A percentile compares a stretch with the other conserved stretches of the same genome.
These are phyloP conservation scores for Spatulosminthurus flaviceps DNA, from an alignment of 2,888 invertebrate genomes.

Conservation along the genomic window DNA sequence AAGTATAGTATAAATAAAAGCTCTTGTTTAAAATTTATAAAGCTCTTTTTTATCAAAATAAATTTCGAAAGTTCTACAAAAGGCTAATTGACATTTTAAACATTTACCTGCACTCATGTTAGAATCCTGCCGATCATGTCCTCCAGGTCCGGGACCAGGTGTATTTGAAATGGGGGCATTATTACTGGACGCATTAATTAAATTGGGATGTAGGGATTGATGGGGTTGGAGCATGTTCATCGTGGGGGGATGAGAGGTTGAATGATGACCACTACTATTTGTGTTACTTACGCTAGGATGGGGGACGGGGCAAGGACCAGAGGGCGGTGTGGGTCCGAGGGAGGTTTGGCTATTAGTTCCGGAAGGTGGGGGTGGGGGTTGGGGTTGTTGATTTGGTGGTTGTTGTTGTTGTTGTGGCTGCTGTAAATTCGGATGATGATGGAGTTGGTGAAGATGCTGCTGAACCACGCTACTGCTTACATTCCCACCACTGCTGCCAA, in stretches of 20 bases:
- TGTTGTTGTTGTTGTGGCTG: constrained; percentile 48
- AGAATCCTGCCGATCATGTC: constrained; percentile 81
- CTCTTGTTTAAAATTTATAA: too few relatives aligned
- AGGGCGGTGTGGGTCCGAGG: background rate
- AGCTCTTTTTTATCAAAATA: too few relatives aligned
- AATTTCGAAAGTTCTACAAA: too few relatives aligned
- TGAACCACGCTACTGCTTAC: constrained; percentile 35
- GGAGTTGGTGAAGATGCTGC: constrained; percentile 45
- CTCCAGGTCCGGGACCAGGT: constrained; percentile 59
- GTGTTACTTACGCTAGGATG: constrained; percentile 40
- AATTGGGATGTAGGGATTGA: constrained; percentile 41
- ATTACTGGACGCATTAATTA: constrained; percentile 35
- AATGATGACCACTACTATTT: constrained; percentile 35
- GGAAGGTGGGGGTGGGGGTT: constrained; percentile 31
- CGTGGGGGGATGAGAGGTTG: constrained; percentile 8
- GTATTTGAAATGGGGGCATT: constrained; percentile 42
- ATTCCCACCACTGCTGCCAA: constrained; percentile 47
- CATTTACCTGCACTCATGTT: constrained; percentile 98
- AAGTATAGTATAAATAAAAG: too few relatives aligned
- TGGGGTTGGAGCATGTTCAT: constrained; percentile 31
- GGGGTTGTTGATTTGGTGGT: constrained; percentile 44
- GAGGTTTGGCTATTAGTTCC: constrained; percentile 14
- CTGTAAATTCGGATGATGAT: constrained; percentile 57
- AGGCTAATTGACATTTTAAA: too few relatives aligned
- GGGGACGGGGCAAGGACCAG: background rate